Evolutionary conservation across 2,113 vertebrate species (phyloP), one percentile per base, ranked within the genome.

Genomic region (Pelmatolapia mariae): DNA sequence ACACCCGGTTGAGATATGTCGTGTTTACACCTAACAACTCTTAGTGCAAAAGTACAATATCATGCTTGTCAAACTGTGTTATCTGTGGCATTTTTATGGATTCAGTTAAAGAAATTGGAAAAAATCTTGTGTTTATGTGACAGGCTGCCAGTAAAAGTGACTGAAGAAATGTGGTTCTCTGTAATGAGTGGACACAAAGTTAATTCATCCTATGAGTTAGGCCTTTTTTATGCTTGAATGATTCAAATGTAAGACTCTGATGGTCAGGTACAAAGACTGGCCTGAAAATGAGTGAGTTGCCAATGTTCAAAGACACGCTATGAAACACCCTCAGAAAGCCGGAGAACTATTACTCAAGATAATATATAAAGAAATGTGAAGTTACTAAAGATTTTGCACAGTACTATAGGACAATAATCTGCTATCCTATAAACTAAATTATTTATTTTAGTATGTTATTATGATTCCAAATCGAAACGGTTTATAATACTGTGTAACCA

Each of bases 381-480:
- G 6, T 66, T 66, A 66, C 0, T 38, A 38, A 66, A n/a, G 19
- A n/a, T 12, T 66, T 66, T 66, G 33, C 33, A 38, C 10, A 36
- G 10, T 36, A 63, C 59, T 63, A 36, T 63, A 66, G 61, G 61
- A 36, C 1, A 66, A 66, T 66, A 38, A 66, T 38, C 10, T 45
- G 22, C 38, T 13, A 10, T 11, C 36, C 22, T 38, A 22, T 22
- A 80, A 80, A 80, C 9, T 0, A 36, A 80, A 80, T 24, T 11
- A 16, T 15, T 11, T 7, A 22, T 15, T 22, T 22, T 56, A 33
- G 33, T 56, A 13, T 38, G 78, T 24, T 43, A 71, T 71, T 45
- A 71, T 71, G 19, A 40, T 71, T 71, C n/a, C 8, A 71, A 6
- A 43, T 6, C 0, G 3, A 71, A 71, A 24, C 2, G 0, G 38